Percentiles rank a stretch among this genome's conserved stretches.
Evolutionary conservation across 2,113 vertebrate genomes (phyloP).

Genomic region (Arenaria interpres): DNA sequence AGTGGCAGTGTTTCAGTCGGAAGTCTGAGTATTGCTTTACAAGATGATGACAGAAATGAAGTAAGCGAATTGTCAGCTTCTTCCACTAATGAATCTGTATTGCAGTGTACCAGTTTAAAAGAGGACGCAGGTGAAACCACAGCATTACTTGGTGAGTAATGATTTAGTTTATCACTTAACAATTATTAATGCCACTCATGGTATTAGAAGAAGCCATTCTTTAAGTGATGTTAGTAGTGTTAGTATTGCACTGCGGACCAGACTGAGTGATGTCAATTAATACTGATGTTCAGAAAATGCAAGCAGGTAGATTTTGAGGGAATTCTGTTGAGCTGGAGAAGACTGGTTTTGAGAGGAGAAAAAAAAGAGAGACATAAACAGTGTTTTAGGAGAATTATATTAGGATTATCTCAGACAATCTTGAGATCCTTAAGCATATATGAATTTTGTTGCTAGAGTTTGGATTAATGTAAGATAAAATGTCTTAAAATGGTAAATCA

Average conservation of each 20-base stretch:
- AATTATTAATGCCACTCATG: not conserved
- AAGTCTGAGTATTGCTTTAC: slow-evolving; percentile 62
- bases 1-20: slow-evolving; percentile 61
- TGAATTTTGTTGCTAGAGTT: not conserved
- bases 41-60: slow-evolving; percentile 69
- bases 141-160: slow-evolving; percentile 75
- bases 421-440: not conserved
- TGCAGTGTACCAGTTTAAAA: slow-evolving; percentile 64
- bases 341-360: too few species aligned
- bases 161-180: not conserved
- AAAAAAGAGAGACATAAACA: not conserved
- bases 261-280: not conserved
- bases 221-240: not conserved
- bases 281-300: not conserved
- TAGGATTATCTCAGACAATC: not conserved
- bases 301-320: not conserved
- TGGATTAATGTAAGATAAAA: not conserved
- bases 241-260: not conserved
- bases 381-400: not conserved
- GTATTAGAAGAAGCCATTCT: not conserved
- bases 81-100: slow-evolving; percentile 48
- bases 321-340: not conserved
- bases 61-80: slow-evolving; percentile 55
- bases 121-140: slow-evolving; percentile 73
- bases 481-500: not conserved